Percentiles rank a stretch among this genome's conserved stretches.
These are phyloP conservation scores for Gymnarchus niloticus DNA, from an alignment of 2,113 vertebrate species.

Conservation along the genomic window DNA sequence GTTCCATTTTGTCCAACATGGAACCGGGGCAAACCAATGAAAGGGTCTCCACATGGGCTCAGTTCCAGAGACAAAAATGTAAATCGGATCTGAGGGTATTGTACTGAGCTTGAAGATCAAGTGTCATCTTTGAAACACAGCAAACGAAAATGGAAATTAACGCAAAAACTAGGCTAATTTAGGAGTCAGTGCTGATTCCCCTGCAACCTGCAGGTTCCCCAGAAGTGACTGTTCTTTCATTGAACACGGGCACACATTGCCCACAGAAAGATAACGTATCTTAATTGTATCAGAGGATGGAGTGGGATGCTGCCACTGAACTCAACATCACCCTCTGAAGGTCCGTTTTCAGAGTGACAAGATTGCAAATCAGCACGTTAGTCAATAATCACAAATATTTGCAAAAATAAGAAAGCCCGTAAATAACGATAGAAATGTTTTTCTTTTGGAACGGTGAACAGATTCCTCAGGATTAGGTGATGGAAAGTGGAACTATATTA, in stretches of 20 bases:
- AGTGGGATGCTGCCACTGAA: background rate
- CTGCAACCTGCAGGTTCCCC: background rate
- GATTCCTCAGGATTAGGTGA: background rate
- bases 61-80: slow-evolving; percentile 81
- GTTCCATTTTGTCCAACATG: background rate
- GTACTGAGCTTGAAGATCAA: slow-evolving; percentile 77
- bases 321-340: background rate
- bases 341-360: background rate
- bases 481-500: no score
- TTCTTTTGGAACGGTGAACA: background rate
- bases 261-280: background rate
- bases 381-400: background rate
- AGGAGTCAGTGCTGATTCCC: background rate
- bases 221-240: background rate
- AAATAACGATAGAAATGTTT: background rate
- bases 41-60: background rate
- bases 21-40: background rate
- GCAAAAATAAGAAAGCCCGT: background rate
- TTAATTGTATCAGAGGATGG: background rate
- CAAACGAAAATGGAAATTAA: background rate
- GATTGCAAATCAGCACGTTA: no score
- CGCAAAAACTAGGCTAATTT: background rate
- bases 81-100: slow-evolving; percentile 84
- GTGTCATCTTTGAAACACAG: slow-evolving; percentile 86
- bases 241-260: background rate